Evolutionary conservation across 2,113 vertebrate species (phyloP).

Genomic region (Plecotus auritus): DNA sequence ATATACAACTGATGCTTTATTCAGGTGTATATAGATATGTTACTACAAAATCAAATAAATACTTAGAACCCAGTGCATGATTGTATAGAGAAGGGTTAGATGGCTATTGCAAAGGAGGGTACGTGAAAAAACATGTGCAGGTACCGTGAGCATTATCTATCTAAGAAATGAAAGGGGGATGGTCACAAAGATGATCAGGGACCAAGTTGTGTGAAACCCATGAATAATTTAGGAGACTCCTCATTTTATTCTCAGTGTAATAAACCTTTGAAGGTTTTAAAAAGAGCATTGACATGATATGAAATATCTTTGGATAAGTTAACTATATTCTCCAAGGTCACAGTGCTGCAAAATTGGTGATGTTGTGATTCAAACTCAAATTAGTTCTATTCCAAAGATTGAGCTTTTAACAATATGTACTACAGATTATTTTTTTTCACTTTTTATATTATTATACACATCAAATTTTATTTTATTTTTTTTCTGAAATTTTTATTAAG

Average conservation of each 20-base stretch:
- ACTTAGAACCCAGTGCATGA: not conserved
- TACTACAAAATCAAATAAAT: not conserved
- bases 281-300: not conserved
- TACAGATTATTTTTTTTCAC: not conserved
- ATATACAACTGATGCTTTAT: not conserved
- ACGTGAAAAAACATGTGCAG: not conserved
- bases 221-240: not conserved
- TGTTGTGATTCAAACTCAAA: not conserved
- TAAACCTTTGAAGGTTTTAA: not conserved
- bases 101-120: not conserved
- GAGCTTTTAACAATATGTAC: not conserved
- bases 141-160: no score
- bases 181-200: not conserved
- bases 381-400: not conserved
- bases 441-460: not conserved
- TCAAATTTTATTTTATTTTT: constrained; percentile 16
- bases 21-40: not conserved
- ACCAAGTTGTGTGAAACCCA: not conserved
- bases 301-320: not conserved
- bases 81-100: not conserved
- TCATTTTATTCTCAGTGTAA: not conserved
- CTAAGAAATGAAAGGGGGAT: not conserved
- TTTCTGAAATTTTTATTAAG: no score
- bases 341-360: not conserved
- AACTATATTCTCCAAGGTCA: not conserved